Evolutionary conservation across 2,888 invertebrate genomes (phyloP), one percentile per base, ranked within the genome.

Genomic region (Coelinius sp.): DNA sequence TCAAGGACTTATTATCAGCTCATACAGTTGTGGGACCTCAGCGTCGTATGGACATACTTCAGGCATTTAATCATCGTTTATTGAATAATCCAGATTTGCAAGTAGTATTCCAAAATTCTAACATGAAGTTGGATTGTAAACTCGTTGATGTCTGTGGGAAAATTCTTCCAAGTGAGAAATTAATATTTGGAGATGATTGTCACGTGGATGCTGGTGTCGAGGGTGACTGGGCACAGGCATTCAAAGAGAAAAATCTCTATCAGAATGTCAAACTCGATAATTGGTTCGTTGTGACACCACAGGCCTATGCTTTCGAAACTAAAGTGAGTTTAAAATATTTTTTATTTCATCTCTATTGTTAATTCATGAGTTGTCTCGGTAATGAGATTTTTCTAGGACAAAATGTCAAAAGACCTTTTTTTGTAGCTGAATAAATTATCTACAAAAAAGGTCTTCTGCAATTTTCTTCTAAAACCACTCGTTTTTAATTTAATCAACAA

Each of bases 161-260:
- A 2, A 87, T 92, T 10, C 82, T 97, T n/a, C 90, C 91, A 0
- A 73, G 88, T 0, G 95, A 97, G 81, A 86, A 81, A 0, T 93
- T 97, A 2, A 8, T 90, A 0, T 91, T 92, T 75, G 92, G 90
- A 0, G 38, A 70, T 0, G 25, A 41, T n/a, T 82, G 2, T 1
- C 87, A 89, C 0, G 92, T 92, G 3, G 86, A 88, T 0, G 88
- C 90, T 1, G 93, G 92, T 12, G 86, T 88, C 0, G 89, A 90
- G 0, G 95, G 94, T 0, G 95, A 97, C 66, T 97, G 97, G 96
- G 93, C 94, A 0, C 85, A 89, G 0, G 91, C 92, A 35, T 90
- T 96, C 84, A 89, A 94, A 75, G 85, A 88, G 0, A 84, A 79
- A 0, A 74, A 84, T 0, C 89, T 92, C 90, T 88, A 88, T 49